Percentiles rank a stretch among this genome's conserved stretches.
phyloP scores from a whole-genome alignment of 2,113 vertebrate species.

The Aptenodytes patagonicus region DNA sequence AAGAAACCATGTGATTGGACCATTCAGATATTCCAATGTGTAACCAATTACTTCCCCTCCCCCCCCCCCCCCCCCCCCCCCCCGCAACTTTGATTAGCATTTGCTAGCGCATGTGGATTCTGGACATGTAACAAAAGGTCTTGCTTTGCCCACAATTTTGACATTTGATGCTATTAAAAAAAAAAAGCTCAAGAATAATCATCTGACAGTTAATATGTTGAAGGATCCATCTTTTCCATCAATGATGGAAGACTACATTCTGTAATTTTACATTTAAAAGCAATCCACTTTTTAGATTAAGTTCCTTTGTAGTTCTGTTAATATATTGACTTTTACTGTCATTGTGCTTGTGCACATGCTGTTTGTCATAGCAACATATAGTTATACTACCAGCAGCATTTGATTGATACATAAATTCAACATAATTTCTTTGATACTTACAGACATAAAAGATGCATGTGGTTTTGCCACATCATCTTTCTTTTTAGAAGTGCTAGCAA shows the following conservation, averaged over 20 bases:
- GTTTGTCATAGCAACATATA: not conserved
- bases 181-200: not conserved
- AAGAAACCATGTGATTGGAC: not conserved
- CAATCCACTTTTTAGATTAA: not conserved
- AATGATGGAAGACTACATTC: not conserved
- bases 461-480: not conserved
- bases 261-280: not conserved
- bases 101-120: not conserved
- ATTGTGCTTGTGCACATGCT: not conserved
- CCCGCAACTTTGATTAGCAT: not conserved
- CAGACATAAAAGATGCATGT: not conserved
- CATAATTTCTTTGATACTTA: not conserved
- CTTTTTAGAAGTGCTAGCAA: not conserved
- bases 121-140: not conserved
- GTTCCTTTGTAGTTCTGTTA: not conserved
- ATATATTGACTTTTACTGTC: not conserved
- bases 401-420: not conserved
- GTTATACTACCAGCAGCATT: not conserved
- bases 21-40: not conserved
- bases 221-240: not conserved
- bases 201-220: not conserved
- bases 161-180: not conserved
- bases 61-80: no score
- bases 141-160: not conserved
- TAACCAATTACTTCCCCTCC: not conserved